Conservation (phyloP, 1,140 invertebrate genomes). For the Hyles vespertilio region DNA sequence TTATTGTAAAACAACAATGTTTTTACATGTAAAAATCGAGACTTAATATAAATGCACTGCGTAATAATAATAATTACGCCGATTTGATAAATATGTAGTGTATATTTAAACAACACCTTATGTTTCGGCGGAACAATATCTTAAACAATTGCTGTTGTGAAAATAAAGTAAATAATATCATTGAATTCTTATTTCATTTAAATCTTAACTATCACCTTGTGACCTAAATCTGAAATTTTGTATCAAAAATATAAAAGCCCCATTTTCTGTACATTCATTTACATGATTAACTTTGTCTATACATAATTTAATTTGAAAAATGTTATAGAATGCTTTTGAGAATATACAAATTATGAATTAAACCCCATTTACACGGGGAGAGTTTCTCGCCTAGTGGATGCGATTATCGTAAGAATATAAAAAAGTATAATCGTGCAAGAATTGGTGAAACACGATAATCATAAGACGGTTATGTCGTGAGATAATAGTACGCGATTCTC, state of each 20-base stretch:
- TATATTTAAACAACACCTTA: slow-evolving; percentile 2
- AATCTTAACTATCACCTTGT: too few species aligned
- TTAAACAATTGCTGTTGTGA: slow-evolving; percentile 34
- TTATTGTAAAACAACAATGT: slow-evolving; percentile 25
- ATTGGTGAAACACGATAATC: too few species aligned
- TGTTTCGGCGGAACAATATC: neutral
- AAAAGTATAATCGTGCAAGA: too few species aligned
- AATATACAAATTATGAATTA: neutral
- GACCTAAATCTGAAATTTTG: too few species aligned
- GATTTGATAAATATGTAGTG: slow-evolving; percentile 12
- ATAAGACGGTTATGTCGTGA: too few species aligned
- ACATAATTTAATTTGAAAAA: neutral
- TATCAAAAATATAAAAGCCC: too few species aligned
- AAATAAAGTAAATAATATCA: slow-evolving; percentile 30
- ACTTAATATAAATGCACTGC: slow-evolving; percentile 19
- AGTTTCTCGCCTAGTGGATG: too few species aligned
- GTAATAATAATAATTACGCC: slow-evolving; percentile 26
- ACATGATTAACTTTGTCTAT: neutral
- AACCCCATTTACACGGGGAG: neutral
- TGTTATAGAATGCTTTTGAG: neutral
- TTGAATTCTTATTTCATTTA: too few species aligned
- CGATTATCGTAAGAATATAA: too few species aligned
- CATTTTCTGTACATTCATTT: too few species aligned
- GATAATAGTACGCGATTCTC: too few species aligned
- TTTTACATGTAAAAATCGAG: slow-evolving; percentile 10